A percentile compares a stretch with the other conserved stretches of the same genome.
Conservation (phyloP, 1,140 invertebrate genomes). For the Nymphalis io region DNA sequence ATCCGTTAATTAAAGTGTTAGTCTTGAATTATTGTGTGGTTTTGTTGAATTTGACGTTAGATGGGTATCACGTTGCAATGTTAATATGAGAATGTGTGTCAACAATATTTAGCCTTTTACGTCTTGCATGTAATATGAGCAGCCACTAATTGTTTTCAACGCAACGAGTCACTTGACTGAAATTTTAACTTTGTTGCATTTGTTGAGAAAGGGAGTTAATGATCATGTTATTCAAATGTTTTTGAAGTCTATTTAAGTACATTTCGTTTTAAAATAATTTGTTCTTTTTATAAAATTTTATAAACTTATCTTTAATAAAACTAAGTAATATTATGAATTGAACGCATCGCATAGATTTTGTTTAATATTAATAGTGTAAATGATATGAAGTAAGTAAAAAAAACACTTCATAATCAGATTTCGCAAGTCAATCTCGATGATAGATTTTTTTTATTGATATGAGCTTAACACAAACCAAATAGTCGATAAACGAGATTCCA, state of each 20-base stretch:
- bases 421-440: too few species aligned
- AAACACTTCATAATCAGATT: too few species aligned
- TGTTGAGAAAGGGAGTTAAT: slow-evolving; percentile 10
- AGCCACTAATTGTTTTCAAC: slow-evolving; percentile 37
- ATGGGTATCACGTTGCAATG: slow-evolving; percentile 15
- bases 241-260: not conserved
- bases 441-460: too few species aligned
- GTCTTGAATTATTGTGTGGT: not conserved
- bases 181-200: slow-evolving; percentile 14
- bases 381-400: too few species aligned
- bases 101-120: slow-evolving; percentile 35
- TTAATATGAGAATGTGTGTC: slow-evolving; percentile 32
- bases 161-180: slow-evolving; percentile 23
- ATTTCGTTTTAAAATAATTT: not conserved
- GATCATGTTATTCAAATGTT: not conserved
- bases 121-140: slow-evolving; percentile 34
- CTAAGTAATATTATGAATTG: too few species aligned
- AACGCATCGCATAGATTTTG: too few species aligned
- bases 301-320: too few species aligned
- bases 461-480: too few species aligned
- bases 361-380: too few species aligned
- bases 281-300: too few species aligned
- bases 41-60: not conserved
- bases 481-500: too few species aligned
- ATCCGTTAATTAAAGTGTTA: not conserved